Percentiles rank a stretch among this genome's conserved stretches.
phyloP scores from a whole-genome alignment of 2,113 vertebrate genomes.

The Fukomys damarensis region DNA sequence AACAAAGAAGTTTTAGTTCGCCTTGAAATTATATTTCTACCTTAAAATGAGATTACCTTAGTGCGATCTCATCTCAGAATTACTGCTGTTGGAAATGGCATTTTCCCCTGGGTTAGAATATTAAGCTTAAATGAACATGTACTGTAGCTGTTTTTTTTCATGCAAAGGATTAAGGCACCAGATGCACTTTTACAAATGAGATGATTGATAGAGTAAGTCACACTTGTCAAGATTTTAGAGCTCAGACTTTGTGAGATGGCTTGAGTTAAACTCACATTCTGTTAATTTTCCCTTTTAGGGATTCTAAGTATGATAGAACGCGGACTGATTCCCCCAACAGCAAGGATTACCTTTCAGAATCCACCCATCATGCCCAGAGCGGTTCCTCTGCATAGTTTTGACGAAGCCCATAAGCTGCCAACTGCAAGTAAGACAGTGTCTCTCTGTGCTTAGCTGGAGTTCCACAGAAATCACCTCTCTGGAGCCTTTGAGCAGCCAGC shows the following conservation, averaged over 20 bases:
- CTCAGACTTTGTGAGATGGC: neutral
- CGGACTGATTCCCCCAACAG: slow-evolving; percentile 82
- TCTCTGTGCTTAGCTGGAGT: neutral
- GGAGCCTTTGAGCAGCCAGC: neutral
- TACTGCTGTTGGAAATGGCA: slow-evolving; percentile 16
- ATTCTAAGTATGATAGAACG: slow-evolving; percentile 82
- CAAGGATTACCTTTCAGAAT: slow-evolving; percentile 78
- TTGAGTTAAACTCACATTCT: slow-evolving; percentile 50
- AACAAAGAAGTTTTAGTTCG: slow-evolving; percentile 59
- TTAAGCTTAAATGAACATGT: slow-evolving; percentile 21
- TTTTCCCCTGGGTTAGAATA: slow-evolving; percentile 58
- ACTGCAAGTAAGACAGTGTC: slow-evolving; percentile 74
- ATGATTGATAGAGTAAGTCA: neutral
- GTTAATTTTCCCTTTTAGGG: slow-evolving; percentile 62
- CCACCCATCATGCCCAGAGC: slow-evolving; percentile 79
- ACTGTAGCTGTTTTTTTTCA: slow-evolving; percentile 36
- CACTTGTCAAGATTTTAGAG: neutral
- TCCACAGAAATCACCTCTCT: neutral
- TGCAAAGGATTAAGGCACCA: slow-evolving; percentile 40
- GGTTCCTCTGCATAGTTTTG: slow-evolving; percentile 75
- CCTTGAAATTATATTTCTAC: slow-evolving; percentile 68
- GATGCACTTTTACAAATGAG: slow-evolving; percentile 10
- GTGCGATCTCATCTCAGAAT: slow-evolving; percentile 65
- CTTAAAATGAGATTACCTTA: slow-evolving; percentile 67
- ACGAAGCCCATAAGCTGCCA: slow-evolving; percentile 74